A percentile compares a stretch with the other conserved stretches of the same genome.
These are phyloP conservation scores for Pterostichus niger DNA, from an alignment of 2,888 invertebrate species.

Conservation along the genomic window DNA sequence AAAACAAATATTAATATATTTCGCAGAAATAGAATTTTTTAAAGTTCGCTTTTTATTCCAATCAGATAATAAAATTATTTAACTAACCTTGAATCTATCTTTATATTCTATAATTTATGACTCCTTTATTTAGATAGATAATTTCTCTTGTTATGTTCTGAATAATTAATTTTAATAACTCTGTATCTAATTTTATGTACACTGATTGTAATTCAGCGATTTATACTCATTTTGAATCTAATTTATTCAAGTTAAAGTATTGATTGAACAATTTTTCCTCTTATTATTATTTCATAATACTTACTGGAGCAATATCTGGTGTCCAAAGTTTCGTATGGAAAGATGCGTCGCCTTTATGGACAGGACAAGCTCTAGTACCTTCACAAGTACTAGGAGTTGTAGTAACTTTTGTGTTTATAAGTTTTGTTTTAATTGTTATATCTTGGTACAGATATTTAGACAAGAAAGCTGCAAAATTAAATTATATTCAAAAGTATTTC, in stretches of 20 bases:
- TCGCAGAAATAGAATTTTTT: too few species aligned
- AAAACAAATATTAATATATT: too few species aligned
- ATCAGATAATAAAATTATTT: not conserved
- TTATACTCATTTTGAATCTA: too few species aligned
- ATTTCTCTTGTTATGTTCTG: not conserved
- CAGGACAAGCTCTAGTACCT: conserved; percentile 36
- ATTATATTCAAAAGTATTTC: not conserved
- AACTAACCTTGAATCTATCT: not conserved
- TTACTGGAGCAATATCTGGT: conserved; percentile 58
- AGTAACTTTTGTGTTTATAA: conserved; percentile 11
- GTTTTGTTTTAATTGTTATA: conserved; percentile 53
- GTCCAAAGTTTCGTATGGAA: conserved; percentile 17
- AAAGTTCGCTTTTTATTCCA: too few species aligned
- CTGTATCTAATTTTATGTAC: too few species aligned
- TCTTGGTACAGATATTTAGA: conserved; percentile 25
- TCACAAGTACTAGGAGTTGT: conserved; percentile 29
- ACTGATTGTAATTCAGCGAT: too few species aligned
- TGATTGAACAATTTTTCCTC: too few species aligned
- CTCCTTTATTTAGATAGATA: not conserved
- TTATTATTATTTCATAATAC: not conserved
- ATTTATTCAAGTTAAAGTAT: too few species aligned
- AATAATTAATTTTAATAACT: too few species aligned
- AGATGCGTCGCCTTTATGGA: conserved; percentile 51
- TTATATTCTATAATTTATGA: too few species aligned
- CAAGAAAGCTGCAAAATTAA: conserved; percentile 33